phyloP scores from a whole-genome alignment of 2,888 invertebrate species.

The Isoperla grammatica region DNA sequence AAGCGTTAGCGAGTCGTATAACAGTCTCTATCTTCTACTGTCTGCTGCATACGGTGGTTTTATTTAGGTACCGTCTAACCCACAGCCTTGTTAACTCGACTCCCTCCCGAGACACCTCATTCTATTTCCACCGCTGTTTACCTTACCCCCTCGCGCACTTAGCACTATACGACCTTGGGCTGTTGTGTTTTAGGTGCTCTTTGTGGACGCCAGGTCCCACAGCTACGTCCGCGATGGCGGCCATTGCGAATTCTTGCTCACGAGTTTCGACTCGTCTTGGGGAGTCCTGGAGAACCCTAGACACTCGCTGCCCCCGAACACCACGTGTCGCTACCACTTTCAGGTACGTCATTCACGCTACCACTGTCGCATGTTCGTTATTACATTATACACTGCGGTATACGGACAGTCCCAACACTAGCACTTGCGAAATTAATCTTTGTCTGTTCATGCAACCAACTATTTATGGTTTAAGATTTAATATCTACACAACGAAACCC shows the following conservation, averaged over 20 bases:
- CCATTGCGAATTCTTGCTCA: conserved; percentile 69
- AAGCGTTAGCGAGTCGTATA: too few species aligned
- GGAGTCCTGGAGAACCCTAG: conserved; percentile 69
- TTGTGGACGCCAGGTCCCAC: conserved; percentile 69
- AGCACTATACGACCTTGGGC: background rate
- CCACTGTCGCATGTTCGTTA: too few species aligned
- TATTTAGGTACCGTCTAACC: background rate
- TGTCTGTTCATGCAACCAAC: too few species aligned
- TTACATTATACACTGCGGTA: too few species aligned
- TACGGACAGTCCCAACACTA: too few species aligned
- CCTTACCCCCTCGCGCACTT: background rate
- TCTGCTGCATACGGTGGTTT: too few species aligned
- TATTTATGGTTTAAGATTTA: too few species aligned
- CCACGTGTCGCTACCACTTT: conserved; percentile 75
- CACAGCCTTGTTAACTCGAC: background rate
- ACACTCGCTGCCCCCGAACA: conserved; percentile 74
- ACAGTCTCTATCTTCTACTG: too few species aligned
- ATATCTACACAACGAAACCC: too few species aligned
- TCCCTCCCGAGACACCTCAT: background rate
- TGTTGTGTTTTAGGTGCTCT: conserved; percentile 53
- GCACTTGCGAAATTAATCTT: too few species aligned
- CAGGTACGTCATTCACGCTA: too few species aligned
- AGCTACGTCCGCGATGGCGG: conserved; percentile 67
- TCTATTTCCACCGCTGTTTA: too few species aligned
- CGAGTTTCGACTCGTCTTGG: conserved; percentile 66